Percentiles rank a stretch among this genome's conserved stretches.
Evolutionary conservation across 2,888 invertebrate genomes (phyloP).

Genomic region (Ommatoiulus sabulosus): DNA sequence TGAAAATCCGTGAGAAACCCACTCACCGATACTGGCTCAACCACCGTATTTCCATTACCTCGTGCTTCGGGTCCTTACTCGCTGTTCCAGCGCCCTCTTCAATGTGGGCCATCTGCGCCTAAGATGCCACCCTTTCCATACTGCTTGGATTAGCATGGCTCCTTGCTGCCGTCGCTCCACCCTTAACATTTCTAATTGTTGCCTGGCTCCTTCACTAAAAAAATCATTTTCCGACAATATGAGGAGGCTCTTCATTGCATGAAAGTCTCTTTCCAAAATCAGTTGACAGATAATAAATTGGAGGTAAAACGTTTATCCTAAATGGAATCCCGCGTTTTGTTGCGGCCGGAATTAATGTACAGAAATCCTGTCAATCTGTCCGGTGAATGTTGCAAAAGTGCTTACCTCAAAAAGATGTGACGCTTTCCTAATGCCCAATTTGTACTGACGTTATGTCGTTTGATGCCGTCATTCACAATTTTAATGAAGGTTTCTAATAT

Average conservation of each 20-base stretch:
- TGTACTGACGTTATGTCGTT: slow-evolving; percentile 72
- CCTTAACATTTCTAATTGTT: slow-evolving; percentile 86
- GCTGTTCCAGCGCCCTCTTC: slow-evolving; percentile 67
- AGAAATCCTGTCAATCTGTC: too few relatives aligned
- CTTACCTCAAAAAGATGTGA: slow-evolving; percentile 84
- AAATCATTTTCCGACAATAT: not conserved
- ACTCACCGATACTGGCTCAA: not conserved
- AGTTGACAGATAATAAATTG: not conserved
- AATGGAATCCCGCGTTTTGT: not conserved
- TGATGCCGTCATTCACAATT: slow-evolving; percentile 64
- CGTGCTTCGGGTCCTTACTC: slow-evolving; percentile 57
- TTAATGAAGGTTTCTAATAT: slow-evolving; percentile 77
- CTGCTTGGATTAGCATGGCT: slow-evolving; percentile 84
- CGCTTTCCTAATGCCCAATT: slow-evolving; percentile 93
- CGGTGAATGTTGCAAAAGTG: not conserved
- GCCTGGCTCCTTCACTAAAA: slow-evolving; percentile 87
- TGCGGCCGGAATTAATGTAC: not conserved
- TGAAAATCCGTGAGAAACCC: not conserved
- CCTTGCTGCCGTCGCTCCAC: slow-evolving; percentile 82
- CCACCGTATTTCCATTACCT: not conserved
- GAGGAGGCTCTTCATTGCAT: too few relatives aligned
- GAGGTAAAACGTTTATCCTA: not conserved
- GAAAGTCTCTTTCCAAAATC: not conserved
- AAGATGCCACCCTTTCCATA: slow-evolving; percentile 85
- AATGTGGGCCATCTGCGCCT: slow-evolving; percentile 76